A percentile compares a stretch with the other conserved stretches of the same genome.
Evolutionary conservation across 2,113 vertebrate genomes (phyloP).

Genomic region (Phoxinus phoxinus): DNA sequence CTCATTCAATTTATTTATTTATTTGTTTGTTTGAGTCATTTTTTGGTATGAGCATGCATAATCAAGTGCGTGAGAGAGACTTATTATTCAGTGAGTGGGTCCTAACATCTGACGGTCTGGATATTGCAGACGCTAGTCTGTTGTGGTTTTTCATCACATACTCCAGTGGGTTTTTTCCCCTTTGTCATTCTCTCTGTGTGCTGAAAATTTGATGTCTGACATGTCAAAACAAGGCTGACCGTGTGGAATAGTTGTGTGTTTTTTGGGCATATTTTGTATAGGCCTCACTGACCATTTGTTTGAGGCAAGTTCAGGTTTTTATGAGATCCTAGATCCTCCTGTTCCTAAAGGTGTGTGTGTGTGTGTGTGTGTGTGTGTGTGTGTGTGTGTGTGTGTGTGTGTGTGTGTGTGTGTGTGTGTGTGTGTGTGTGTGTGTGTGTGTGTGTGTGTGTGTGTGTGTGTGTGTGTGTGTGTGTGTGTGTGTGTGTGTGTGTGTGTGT

Average conservation of each 20-base stretch:
- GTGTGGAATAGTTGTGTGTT: not conserved
- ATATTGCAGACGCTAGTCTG: conserved; percentile 12
- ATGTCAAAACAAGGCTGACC: not conserved
- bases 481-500: not conserved
- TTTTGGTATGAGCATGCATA: conserved; percentile 50
- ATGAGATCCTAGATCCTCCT: not conserved
- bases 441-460: not conserved
- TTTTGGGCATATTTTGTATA: not conserved
- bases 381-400: not conserved
- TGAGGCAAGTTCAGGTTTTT: not conserved
- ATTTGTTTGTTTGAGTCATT: conserved; percentile 24
- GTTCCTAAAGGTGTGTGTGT: conserved; percentile 38
- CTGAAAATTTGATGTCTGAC: conserved; percentile 2
- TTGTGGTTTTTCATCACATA: conserved; percentile 25
- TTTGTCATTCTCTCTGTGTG: conserved; percentile 1
- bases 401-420: not conserved
- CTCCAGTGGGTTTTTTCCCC: not conserved
- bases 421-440: not conserved
- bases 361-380: not conserved
- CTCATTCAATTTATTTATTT: conserved; percentile 49
- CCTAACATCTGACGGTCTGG: conserved; percentile 6
- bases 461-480: not conserved
- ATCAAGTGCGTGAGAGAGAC: conserved; percentile 46
- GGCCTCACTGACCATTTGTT: not conserved
- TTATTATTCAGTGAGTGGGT: conserved; percentile 35